phyloP scores from a whole-genome alignment of 2,797 vertebrate species.

The Sylvia borin region DNA sequence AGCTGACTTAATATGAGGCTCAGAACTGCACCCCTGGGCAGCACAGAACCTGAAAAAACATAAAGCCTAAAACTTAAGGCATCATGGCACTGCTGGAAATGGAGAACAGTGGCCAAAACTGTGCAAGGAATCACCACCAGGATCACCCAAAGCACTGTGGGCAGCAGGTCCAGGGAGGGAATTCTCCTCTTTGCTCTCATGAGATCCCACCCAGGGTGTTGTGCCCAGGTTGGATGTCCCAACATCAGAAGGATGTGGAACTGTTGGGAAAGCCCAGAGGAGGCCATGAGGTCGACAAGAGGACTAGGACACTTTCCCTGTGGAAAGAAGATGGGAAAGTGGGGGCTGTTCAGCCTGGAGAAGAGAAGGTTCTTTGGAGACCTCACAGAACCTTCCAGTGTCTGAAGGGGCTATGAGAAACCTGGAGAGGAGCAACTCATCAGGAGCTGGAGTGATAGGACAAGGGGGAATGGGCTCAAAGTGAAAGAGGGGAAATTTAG shows the following conservation, averaged over 20 bases:
- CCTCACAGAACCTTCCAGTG: neutral
- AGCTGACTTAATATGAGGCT: neutral
- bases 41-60: neutral
- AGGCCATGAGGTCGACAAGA: neutral
- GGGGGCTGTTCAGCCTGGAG: neutral
- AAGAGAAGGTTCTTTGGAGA: neutral
- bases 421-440: too few relatives aligned
- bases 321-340: neutral
- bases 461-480: too few relatives aligned
- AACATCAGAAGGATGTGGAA: neutral
- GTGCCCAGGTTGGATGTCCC: neutral
- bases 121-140: neutral
- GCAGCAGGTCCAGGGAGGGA: neutral
- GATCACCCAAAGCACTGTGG: neutral
- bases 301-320: neutral
- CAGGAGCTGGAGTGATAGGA: neutral
- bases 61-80: neutral
- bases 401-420: neutral
- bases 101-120: accelerated
- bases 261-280: neutral
- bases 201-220: neutral
- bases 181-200: neutral
- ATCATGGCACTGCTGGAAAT: neutral
- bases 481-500: neutral
- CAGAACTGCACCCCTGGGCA: neutral